Conservation (phyloP, 1,140 invertebrate genomes). For the Brachionus angularis region DNA sequence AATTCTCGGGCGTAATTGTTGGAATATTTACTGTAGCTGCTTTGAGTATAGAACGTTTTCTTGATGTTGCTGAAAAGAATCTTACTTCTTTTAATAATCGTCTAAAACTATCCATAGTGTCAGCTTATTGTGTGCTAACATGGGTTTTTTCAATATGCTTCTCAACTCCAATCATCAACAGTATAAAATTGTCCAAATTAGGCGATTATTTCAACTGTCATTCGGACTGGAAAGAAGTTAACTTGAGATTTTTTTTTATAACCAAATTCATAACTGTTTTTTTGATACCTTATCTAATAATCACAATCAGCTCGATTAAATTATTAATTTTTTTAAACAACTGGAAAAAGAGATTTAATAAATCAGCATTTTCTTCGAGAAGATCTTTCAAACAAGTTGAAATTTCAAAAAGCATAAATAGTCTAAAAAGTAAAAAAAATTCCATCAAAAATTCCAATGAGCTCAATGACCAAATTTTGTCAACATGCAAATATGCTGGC, state of each 20-base stretch:
- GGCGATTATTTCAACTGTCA: neutral
- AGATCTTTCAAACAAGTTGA: neutral
- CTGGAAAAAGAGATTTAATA: constrained; percentile 31
- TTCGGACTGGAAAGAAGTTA: constrained; percentile 2
- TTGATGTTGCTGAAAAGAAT: constrained; percentile 26
- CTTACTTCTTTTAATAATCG: neutral
- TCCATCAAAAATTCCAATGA: too few species aligned
- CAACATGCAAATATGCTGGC: too few species aligned
- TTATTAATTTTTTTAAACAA: constrained; percentile 34
- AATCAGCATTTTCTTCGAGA: constrained; percentile 7
- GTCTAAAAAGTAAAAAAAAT: neutral
- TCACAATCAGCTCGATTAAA: constrained; percentile 25
- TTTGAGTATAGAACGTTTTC: constrained; percentile 23
- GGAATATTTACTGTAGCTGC: constrained; percentile 33
- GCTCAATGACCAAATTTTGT: too few species aligned
- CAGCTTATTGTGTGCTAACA: neutral
- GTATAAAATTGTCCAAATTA: neutral
- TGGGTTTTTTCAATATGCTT: constrained; percentile 25
- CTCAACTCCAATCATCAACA: constrained; percentile 5
- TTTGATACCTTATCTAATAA: neutral
- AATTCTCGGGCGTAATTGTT: constrained; percentile 26
- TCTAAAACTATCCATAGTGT: neutral
- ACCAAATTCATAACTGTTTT: constrained; percentile 13
- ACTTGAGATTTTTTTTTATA: constrained; percentile 14
- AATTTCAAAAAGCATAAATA: neutral